Evolutionary conservation across 2,113 vertebrate species (phyloP), one percentile per base, ranked within the genome.

Genomic region (Strigops habroptila): DNA sequence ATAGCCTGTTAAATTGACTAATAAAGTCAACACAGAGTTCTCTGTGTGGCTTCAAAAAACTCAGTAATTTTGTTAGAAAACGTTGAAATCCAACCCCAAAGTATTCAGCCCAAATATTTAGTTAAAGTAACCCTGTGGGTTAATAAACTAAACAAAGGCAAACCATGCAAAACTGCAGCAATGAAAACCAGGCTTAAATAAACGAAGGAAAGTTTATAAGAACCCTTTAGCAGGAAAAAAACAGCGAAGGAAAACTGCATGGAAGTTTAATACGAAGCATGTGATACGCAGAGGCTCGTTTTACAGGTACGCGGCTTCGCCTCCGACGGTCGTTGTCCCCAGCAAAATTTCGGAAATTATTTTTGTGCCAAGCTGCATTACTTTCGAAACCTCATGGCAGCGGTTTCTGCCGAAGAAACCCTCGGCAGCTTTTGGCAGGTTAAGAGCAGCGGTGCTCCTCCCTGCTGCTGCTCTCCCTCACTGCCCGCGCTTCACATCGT

Each of bases 61-160:
- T 97, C 96, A 88, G 97, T 97, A 98, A 98, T 98, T 98, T 98
- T 98, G 98, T 98, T 98, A 98, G 98, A 98, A 99, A 98, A 98
- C 94, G 97, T 97, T 98, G 98, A 99, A 99, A 99, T 97, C 94
- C 98, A 98, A 99, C 98, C 98, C 98, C 95, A 93, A 98, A 98
- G 98, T 98, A 98, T 99, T 99, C 97, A 96, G 96, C 98, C 97
- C 98, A 97, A 98, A 98, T 99, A 99, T 99, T 99, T 99, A 98
- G 98, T 98, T 99, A 98, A 98, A 98, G 98, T 99, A 99, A 99
- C 99, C 99, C 98, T 98, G 98, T 98, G 98, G 98, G 99, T 99
- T 99, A 99, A 99, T 99, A 99, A 99, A 99, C 98, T 98, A 99
- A 99, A 99, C 98, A 99, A 99, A 99, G 98, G 98, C 99, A 99